Percentiles rank a stretch among this genome's conserved stretches.
Conservation (phyloP, 92 coral and sea anemone species). For the Umimayanthus kanabou region DNA sequence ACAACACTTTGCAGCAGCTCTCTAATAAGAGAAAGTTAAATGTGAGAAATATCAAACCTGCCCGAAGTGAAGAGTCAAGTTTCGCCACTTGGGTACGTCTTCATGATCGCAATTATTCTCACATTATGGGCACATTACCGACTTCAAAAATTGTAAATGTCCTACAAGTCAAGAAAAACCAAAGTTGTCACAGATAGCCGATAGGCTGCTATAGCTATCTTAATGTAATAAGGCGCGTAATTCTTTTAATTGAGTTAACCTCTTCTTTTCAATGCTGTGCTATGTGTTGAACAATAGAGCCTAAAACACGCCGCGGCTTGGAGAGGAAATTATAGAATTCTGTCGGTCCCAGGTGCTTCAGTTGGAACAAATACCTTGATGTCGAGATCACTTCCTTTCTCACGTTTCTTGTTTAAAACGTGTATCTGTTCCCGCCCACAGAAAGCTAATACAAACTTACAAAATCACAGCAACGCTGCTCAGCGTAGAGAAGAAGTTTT, state of each 20-base stretch:
- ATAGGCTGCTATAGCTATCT: background rate
- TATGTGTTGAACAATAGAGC: background rate
- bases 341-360: background rate
- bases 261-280: background rate
- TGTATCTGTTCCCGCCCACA: background rate
- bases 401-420: background rate
- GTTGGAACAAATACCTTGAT: background rate
- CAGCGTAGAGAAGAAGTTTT: background rate
- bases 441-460: background rate
- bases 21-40: background rate
- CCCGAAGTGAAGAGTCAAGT: background rate
- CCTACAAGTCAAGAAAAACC: no score
- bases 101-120: background rate
- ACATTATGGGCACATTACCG: no score
- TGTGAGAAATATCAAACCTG: background rate
- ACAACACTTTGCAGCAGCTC: background rate
- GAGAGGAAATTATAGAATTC: background rate
- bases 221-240: background rate
- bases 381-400: background rate
- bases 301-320: background rate
- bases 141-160: background rate
- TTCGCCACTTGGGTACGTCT: background rate
- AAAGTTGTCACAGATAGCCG: background rate
- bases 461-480: background rate
- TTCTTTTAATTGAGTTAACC: background rate